phyloP scores from a whole-genome alignment of 2,797 vertebrate species.

The Menidia menidia region DNA sequence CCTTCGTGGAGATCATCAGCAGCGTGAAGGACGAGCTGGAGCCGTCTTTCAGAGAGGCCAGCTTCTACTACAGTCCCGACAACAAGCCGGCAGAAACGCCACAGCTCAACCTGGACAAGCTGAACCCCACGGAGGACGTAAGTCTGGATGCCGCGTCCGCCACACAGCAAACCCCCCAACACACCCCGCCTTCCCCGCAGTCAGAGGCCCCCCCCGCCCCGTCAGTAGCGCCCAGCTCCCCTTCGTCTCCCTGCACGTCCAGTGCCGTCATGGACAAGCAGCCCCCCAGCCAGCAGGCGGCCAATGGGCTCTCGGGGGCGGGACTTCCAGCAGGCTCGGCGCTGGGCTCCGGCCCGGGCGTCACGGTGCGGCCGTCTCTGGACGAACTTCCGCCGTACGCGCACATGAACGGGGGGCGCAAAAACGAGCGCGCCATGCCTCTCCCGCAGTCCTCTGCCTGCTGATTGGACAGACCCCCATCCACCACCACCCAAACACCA shows the following conservation, averaged over 20 bases:
- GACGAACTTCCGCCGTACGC: slow-evolving; percentile 94
- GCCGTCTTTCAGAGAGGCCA: slow-evolving; percentile 89
- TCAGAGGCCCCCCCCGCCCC: slow-evolving; percentile 78
- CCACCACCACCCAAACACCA: slow-evolving; percentile 13
- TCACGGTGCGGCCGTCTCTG: slow-evolving; percentile 86
- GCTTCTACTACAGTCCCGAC: slow-evolving; percentile 97
- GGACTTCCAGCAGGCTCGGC: slow-evolving; percentile 25
- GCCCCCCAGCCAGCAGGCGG: slow-evolving; percentile 85
- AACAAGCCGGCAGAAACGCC: slow-evolving; percentile 90
- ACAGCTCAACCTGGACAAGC: slow-evolving; percentile 89
- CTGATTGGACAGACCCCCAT: slow-evolving; percentile 79
- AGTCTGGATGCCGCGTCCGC: slow-evolving; percentile 64
- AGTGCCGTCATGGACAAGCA: slow-evolving; percentile 84
- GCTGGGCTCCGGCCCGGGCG: slow-evolving; percentile 40
- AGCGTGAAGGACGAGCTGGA: slow-evolving; percentile 95
- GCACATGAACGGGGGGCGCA: slow-evolving; percentile 97
- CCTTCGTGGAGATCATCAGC: slow-evolving; percentile 95
- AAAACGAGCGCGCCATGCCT: slow-evolving; percentile 92
- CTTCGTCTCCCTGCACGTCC: slow-evolving; percentile 69
- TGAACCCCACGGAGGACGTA: slow-evolving; percentile 88
- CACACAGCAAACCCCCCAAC: slow-evolving; percentile 63
- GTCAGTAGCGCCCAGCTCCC: slow-evolving; percentile 57
- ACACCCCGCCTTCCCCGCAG: slow-evolving; percentile 81
- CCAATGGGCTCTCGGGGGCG: slow-evolving; percentile 83
- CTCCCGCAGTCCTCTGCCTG: slow-evolving; percentile 97